Evolutionary conservation across 2,888 invertebrate genomes (phyloP).

Genomic region (Endomychus coccineus): DNA sequence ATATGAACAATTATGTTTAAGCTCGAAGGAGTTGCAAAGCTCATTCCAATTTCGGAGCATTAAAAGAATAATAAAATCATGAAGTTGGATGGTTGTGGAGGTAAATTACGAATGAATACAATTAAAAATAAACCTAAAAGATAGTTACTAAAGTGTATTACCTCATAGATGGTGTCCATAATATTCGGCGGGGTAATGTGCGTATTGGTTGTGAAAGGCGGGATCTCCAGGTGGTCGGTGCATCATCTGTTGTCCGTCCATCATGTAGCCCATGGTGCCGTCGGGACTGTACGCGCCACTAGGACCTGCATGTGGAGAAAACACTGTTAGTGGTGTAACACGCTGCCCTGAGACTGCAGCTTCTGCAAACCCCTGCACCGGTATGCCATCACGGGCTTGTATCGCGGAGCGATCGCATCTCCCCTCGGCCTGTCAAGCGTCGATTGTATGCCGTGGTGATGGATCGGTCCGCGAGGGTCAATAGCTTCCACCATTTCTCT

Average conservation of each 20-base stretch:
- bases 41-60: no score
- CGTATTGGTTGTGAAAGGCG: conserved; percentile 89
- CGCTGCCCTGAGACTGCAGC: conserved; percentile 44
- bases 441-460: conserved; percentile 15
- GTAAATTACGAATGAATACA: no score
- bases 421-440: conserved; percentile 14
- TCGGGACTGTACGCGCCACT: conserved; percentile 95
- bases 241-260: conserved; percentile 97
- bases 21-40: no score
- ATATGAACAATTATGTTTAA: no score
- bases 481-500: conserved; percentile 15
- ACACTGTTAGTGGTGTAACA: conserved; percentile 66
- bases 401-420: conserved; percentile 13
- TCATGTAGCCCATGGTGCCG: conserved; percentile 94
- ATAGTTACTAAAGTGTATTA: no score
- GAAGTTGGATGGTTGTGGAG: no score
- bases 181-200: conserved; percentile 87
- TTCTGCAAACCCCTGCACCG: conserved; percentile 3
- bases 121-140: no score
- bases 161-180: conserved; percentile 86
- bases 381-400: conserved; percentile 3
- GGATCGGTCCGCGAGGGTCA: conserved; percentile 15
- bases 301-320: conserved; percentile 89
- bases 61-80: no score
- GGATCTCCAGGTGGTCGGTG: conserved; percentile 91